phyloP scores from a whole-genome alignment of 2,113 vertebrate species.

The Nothoprocta pentlandii region DNA sequence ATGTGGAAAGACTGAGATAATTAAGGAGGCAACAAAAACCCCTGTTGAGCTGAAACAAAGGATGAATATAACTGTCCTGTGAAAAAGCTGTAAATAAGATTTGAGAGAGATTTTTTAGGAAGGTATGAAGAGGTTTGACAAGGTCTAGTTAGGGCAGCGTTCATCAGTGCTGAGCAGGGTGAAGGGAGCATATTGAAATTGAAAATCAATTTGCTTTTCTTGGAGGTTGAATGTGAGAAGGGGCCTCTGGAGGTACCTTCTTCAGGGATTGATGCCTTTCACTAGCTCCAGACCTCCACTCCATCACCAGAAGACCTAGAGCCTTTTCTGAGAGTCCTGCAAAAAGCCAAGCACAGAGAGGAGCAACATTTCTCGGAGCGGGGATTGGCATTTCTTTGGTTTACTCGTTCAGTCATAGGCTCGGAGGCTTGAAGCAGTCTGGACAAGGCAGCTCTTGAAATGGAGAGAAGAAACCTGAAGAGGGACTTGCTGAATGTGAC shows the following conservation, averaged over 20 bases:
- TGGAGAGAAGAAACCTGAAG: background rate
- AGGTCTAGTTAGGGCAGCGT: background rate
- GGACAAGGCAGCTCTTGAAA: background rate
- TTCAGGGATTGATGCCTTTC: no score
- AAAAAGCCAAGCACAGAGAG: background rate
- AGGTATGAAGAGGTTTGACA: background rate
- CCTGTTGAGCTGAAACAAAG: slow-evolving; percentile 47
- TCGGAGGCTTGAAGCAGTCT: background rate
- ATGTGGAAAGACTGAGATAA: slow-evolving; percentile 58
- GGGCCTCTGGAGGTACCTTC: background rate
- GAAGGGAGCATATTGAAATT: background rate
- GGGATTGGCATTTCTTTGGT: background rate
- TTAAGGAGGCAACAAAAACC: slow-evolving; percentile 59
- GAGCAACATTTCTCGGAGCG: background rate
- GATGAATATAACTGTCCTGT: slow-evolving; percentile 4
- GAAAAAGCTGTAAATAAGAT: slow-evolving; percentile 31
- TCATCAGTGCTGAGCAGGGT: background rate
- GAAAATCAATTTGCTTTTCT: slow-evolving; percentile 4
- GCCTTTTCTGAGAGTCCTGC: background rate
- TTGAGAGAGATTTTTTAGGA: slow-evolving; percentile 34
- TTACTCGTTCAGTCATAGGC: background rate
- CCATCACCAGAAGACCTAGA: background rate
- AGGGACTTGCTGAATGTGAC: background rate
- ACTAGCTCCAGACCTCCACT: no score
- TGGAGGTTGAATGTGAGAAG: background rate